Conservation (phyloP, 2,888 invertebrate species). For the Cryptops parisi region DNA sequence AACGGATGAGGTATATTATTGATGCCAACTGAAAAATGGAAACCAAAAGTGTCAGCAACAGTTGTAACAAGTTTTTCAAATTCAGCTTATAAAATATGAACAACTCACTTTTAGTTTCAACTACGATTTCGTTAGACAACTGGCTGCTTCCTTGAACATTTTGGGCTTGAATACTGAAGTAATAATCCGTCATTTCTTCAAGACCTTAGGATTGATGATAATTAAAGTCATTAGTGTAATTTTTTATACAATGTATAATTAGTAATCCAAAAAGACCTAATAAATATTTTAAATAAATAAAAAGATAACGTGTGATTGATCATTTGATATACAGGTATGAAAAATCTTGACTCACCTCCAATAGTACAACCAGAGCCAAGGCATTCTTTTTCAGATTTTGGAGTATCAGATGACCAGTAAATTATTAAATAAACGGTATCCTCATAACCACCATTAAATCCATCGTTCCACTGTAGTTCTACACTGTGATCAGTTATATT, state of each 20-base stretch:
- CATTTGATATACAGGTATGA: too few relatives aligned
- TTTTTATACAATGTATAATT: too few relatives aligned
- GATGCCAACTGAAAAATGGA: slow-evolving; percentile 10
- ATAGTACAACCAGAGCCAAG: slow-evolving; percentile 2
- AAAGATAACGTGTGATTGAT: neutral
- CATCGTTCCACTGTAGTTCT: slow-evolving; percentile 69
- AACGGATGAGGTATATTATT: slow-evolving; percentile 21
- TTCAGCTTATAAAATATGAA: neutral
- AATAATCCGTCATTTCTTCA: slow-evolving; percentile 72
- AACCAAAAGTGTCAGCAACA: neutral
- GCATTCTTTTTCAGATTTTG: slow-evolving; percentile 13
- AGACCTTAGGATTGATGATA: too few relatives aligned
- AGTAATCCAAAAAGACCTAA: too few relatives aligned
- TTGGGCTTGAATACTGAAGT: slow-evolving; percentile 68
- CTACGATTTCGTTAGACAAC: slow-evolving; percentile 66
- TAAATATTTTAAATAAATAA: slow-evolving; percentile 12
- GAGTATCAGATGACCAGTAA: slow-evolving; percentile 36
- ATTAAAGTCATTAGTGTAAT: too few relatives aligned
- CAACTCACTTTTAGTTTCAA: slow-evolving; percentile 63
- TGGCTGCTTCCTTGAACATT: slow-evolving; percentile 78
- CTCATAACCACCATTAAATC: slow-evolving; percentile 75
- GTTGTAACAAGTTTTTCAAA: slow-evolving; percentile 4
- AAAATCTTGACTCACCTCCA: slow-evolving; percentile 39
- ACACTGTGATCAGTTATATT: slow-evolving; percentile 65
- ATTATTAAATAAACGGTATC: slow-evolving; percentile 79